Conservation (phyloP, 1,140 invertebrate species). For the Drosophila erecta region DNA sequence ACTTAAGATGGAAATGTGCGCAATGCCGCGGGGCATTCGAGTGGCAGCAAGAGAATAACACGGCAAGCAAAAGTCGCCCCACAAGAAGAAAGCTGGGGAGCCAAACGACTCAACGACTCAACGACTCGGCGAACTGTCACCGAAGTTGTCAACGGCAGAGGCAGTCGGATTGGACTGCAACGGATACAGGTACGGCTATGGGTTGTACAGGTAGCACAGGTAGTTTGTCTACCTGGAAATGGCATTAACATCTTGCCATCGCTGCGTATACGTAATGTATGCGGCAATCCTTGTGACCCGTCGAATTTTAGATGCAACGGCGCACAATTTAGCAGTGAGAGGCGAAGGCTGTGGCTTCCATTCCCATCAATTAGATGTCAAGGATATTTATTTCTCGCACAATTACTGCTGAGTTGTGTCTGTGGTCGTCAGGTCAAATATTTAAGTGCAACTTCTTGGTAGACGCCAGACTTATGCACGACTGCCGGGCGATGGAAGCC, state of each 20-base stretch:
- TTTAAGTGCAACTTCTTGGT: slow-evolving; percentile 7
- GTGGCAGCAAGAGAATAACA: slow-evolving; percentile 52
- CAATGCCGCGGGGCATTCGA: slow-evolving; percentile 64
- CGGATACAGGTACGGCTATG: slow-evolving; percentile 3
- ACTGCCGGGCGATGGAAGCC: slow-evolving; percentile 53
- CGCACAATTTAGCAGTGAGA: background rate
- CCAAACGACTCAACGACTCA: slow-evolving; percentile 50
- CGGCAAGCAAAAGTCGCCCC: slow-evolving; percentile 30
- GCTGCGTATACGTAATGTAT: slow-evolving; percentile 28
- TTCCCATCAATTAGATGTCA: background rate
- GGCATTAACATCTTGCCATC: slow-evolving; percentile 23
- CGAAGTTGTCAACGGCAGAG: slow-evolving; percentile 58
- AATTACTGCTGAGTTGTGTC: background rate
- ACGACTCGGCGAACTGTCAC: slow-evolving; percentile 68
- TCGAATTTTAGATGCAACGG: background rate
- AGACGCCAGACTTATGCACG: slow-evolving; percentile 43
- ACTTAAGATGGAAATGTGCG: slow-evolving; percentile 78
- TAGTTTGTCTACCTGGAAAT: slow-evolving; percentile 25
- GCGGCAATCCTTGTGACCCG: slow-evolving; percentile 11
- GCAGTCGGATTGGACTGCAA: slow-evolving; percentile 2
- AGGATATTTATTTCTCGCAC: background rate
- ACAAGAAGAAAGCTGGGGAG: background rate
- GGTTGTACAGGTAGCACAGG: slow-evolving; percentile 12
- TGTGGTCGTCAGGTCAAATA: slow-evolving; percentile 6
- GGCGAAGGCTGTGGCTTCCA: background rate